A percentile compares a stretch with the other conserved stretches of the same genome.
Evolutionary conservation across 2,113 vertebrate genomes (phyloP).

Genomic region (Oreotrochilus melanogaster): DNA sequence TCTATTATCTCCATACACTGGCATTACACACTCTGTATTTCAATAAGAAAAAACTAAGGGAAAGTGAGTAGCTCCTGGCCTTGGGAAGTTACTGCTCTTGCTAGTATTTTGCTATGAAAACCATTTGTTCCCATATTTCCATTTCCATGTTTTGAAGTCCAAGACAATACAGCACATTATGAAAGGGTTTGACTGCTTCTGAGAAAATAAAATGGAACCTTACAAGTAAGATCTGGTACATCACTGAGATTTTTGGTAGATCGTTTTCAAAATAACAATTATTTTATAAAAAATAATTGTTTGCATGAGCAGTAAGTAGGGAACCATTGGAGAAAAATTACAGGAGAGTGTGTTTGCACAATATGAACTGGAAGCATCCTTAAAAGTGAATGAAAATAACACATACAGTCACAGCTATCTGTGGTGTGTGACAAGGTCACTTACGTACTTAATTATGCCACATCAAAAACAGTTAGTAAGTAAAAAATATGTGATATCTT

Average conservation of each 20-base stretch:
- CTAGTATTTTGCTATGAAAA: neutral
- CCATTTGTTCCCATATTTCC: neutral
- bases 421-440: neutral
- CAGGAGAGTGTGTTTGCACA: neutral
- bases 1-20: neutral
- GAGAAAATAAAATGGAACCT: neutral
- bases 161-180: neutral
- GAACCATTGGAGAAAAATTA: neutral
- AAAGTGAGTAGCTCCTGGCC: neutral
- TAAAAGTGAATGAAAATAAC: neutral
- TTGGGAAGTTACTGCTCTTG: neutral
- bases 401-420: neutral
- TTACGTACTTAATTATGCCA: neutral
- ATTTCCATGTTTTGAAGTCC: neutral
- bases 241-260: neutral
- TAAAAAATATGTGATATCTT: constrained; percentile 48
- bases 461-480: neutral
- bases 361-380: neutral
- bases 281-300: neutral
- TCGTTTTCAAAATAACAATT: neutral
- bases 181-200: neutral
- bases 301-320: neutral
- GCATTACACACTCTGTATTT: neutral
- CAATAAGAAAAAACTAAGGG: neutral
- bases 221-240: neutral